Conservation (phyloP, 2,797 vertebrate species). For the Yasuhikotakia modesta region DNA sequence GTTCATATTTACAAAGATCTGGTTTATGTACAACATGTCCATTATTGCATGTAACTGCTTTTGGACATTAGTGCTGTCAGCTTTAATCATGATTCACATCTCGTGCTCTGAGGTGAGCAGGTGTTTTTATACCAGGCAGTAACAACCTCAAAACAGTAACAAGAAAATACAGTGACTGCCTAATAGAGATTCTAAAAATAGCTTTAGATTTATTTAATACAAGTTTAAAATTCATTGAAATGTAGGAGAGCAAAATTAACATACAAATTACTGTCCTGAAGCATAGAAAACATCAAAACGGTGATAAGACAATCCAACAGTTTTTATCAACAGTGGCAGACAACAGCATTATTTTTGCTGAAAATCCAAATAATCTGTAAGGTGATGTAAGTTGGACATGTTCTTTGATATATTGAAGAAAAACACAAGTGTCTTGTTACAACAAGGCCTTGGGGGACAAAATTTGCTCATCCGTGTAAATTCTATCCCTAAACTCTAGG, state of each 20-base stretch:
- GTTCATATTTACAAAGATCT: neutral
- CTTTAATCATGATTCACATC: conserved; percentile 19
- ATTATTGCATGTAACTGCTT: neutral
- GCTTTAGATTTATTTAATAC: conserved; percentile 45
- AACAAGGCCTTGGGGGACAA: conserved; percentile 5
- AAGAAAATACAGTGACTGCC: conserved; percentile 36
- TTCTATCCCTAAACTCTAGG: neutral
- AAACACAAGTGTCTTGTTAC: conserved; percentile 36
- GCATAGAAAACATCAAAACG: conserved; percentile 18
- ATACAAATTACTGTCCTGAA: conserved; percentile 11
- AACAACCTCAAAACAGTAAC: conserved; percentile 27
- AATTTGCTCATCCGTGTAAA: conserved; percentile 15
- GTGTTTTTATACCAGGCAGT: conserved; percentile 34
- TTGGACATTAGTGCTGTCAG: conserved; percentile 43
- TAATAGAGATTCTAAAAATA: conserved; percentile 29
- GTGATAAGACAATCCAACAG: conserved; percentile 9
- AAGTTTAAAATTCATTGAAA: conserved; percentile 16
- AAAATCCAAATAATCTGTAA: conserved; percentile 33
- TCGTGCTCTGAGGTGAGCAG: conserved; percentile 25
- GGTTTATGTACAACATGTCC: conserved; percentile 16
- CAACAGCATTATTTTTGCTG: conserved; percentile 39
- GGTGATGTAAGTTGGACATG: neutral
- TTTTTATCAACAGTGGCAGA: conserved; percentile 20
- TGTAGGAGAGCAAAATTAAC: conserved; percentile 13
- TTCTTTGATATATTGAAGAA: conserved; percentile 13